Evolutionary conservation across 2,113 vertebrate genomes (phyloP).

Genomic region (Atherinomorus stipes): DNA sequence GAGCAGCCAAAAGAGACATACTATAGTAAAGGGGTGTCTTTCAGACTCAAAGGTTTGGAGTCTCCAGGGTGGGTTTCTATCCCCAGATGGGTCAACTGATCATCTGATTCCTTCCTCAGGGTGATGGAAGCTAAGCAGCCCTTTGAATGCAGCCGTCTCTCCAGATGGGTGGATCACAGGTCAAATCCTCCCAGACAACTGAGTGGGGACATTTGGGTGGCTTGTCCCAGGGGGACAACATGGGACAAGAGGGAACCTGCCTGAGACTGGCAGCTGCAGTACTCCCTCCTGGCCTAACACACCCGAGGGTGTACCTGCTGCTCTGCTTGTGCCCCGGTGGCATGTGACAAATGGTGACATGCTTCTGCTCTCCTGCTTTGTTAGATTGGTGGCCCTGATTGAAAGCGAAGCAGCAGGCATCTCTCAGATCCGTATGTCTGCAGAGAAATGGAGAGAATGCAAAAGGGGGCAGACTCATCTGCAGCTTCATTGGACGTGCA

Average conservation of each 20-base stretch:
- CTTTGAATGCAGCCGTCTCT: constrained; percentile 41
- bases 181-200: constrained; percentile 65
- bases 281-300: constrained; percentile 60
- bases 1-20: constrained; percentile 9
- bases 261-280: constrained; percentile 75
- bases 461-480: constrained; percentile 43
- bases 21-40: neutral
- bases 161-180: constrained; percentile 78
- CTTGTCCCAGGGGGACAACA: constrained; percentile 67
- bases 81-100: constrained; percentile 66
- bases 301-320: constrained; percentile 81
- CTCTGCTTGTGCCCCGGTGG: constrained; percentile 76
- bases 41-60: constrained; percentile 26
- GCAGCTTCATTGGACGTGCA: constrained; percentile 49
- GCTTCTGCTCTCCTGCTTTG: constrained; percentile 77
- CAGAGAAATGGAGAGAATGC: constrained; percentile 39
- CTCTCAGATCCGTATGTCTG: constrained; percentile 72
- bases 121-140: constrained; percentile 63
- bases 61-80: constrained; percentile 46
- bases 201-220: constrained; percentile 72
- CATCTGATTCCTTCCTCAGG: constrained; percentile 59
- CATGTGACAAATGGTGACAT: constrained; percentile 84
- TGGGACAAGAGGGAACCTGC: constrained; percentile 68
- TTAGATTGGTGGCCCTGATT: constrained; percentile 71
- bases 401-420: constrained; percentile 68